Base-by-base conservation (phyloP, 1,140 invertebrate genomes). In the Bombyx mandarina region DNA sequence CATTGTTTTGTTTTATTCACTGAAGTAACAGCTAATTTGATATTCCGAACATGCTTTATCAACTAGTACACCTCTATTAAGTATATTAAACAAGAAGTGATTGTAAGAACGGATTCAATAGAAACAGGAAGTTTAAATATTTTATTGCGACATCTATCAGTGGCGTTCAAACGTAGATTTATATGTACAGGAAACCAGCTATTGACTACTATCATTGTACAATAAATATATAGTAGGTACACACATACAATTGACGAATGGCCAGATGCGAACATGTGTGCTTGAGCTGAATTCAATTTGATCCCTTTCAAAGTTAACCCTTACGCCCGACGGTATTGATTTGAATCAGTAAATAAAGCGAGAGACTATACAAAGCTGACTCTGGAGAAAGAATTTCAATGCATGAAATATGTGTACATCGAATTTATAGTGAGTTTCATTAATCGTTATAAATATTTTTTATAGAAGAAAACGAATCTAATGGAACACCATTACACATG, bases 261-360 rank as follows among this genome's bases (percentile, higher is more conserved):
- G 73, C 52, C 69, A 75, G 69, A 69, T 63, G 66, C 60, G 77
- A 78, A 68, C 77, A 79, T 78, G 75, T 81, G 77, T 79, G 75
- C 73, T 80, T 72, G 70, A 78, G 65, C 71, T 66, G 71, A 76
- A 80, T 82, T 80, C 77, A 84, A 82, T 84, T 79, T 73, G 73
- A 77, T 75, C 76, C 78, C 78, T 78, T 82, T 77, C 72, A 77
- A 48, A 67, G 67, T 54, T 73, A 77, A 78, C 74, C 81, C 79
- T 79, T 81, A 61, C 70, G 73, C 60, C 66, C 70, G 65, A 74
- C 67, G 26, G 70, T 68, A 76, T 81, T 81, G 79, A 82, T 82
- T 82, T 84, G 77, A 81, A 82, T 80, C 70, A 57, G 69, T 71
- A 77, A 81, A 77, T 78, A 73, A 77, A 79, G 73, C 57, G 56